Evolutionary conservation across 2,113 vertebrate species (phyloP), one percentile per base, ranked within the genome.

Genomic region (Lonchura striata): DNA sequence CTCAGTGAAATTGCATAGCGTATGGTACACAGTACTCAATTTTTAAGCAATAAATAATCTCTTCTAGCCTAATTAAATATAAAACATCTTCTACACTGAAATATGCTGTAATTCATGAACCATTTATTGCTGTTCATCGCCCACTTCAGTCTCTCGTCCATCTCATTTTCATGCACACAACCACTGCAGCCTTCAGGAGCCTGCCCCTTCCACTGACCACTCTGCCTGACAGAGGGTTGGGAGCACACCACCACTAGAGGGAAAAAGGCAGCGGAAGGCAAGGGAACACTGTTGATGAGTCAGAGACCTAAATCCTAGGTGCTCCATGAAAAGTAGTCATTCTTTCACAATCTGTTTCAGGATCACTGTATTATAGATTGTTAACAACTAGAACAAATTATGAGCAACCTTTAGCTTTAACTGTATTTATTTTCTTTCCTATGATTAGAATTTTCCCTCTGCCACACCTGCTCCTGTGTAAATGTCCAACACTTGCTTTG

Each of bases 11-110:
- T 12, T 81, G 88, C 80, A 82, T 35, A 61, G 91, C 39, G 25
- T 85, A 87, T 60, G 27, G 83, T 82, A 95, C 82, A 93, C 39
- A 72, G 85, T 86, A 71, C 71, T 94, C 75, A 28, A 71, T 74
- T 86, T 92, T 68, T 21, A 82, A 97, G 91, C 77, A 96, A 91
- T 80, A 78, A 89, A 88, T 92, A 95, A 81, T 49, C 47, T 71
- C 42, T 50, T 33, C 76, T 85, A 71, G 20, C 4, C 69, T 81
- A 80, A 44, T 78, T 91, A 75, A 92, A 86, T 94, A 89, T 15
- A 92, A 92, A 95, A 89, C 20, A 27, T 30, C 81, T 80, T 89
- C 69, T 83, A 72, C 50, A 96, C 54, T 90, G 63, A 86, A 87
- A 72, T 56, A 80, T 3, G 6, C 61, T 46, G 28, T 46, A 71